Conservation (phyloP, 2,888 invertebrate genomes). For the Agrochola litura region DNA sequence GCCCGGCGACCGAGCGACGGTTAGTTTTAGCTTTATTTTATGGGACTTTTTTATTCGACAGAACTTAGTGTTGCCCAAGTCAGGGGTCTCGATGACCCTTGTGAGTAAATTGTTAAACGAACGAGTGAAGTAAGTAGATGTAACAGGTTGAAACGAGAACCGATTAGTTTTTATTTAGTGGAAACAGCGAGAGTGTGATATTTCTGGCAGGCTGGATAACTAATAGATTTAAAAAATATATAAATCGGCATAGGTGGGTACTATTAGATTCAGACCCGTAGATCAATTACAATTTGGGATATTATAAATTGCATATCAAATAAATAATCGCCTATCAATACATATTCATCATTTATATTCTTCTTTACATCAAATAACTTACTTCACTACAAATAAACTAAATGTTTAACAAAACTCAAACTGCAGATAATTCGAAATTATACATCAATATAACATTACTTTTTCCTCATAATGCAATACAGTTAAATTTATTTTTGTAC, state of each 20-base stretch:
- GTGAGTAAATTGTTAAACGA: conserved; percentile 57
- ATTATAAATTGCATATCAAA: too few species aligned
- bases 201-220: not conserved
- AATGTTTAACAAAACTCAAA: too few species aligned
- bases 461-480: too few species aligned
- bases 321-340: too few species aligned
- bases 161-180: conserved; percentile 9
- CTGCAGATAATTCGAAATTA: too few species aligned
- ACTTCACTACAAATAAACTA: too few species aligned
- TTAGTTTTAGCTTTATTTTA: conserved; percentile 79
- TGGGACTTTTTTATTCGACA: conserved; percentile 74
- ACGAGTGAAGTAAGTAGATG: conserved; percentile 29
- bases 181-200: conserved; percentile 1
- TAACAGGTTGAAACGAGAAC: conserved; percentile 42
- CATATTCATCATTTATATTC: too few species aligned
- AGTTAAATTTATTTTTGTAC: too few species aligned
- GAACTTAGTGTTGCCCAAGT: conserved; percentile 68
- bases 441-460: too few species aligned
- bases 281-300: too few species aligned
- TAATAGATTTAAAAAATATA: not conserved
- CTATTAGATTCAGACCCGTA: not conserved
- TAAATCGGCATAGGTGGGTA: not conserved
- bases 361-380: too few species aligned
- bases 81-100: conserved; percentile 60
- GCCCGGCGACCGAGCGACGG: conserved; percentile 73